Conservation (phyloP, 2,797 vertebrate genomes). For the Arnoldichthys spilopterus region DNA sequence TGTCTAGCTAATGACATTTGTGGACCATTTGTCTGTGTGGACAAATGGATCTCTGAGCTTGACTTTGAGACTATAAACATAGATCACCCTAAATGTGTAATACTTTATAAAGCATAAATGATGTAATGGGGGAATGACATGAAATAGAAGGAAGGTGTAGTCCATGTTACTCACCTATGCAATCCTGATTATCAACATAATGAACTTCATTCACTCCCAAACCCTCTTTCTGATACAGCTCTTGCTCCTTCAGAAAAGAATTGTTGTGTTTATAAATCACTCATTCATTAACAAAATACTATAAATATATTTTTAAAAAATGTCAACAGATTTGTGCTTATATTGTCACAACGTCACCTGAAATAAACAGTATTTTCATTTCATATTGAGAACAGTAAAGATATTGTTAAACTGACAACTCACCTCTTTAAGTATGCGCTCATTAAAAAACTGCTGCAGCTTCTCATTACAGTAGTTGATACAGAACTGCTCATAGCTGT, state of each 20-base stretch:
- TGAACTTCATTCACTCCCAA: conserved; percentile 91
- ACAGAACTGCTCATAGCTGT: conserved; percentile 99
- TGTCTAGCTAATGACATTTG: too few relatives aligned
- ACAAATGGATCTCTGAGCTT: too few relatives aligned
- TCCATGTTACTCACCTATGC: conserved; percentile 80
- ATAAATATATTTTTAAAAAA: neutral
- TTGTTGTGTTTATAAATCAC: neutral
- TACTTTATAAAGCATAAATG: too few relatives aligned
- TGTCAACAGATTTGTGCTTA: neutral
- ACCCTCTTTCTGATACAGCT: conserved; percentile 91
- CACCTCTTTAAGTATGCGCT: conserved; percentile 98
- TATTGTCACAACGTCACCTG: neutral
- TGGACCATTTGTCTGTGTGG: too few relatives aligned
- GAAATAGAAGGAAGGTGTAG: conserved; percentile 9
- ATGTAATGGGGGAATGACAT: conserved; percentile 2
- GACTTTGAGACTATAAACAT: too few relatives aligned
- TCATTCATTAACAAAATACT: neutral
- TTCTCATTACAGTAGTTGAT: conserved; percentile 99
- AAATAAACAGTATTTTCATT: neutral
- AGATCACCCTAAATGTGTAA: too few relatives aligned
- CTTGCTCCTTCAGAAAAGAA: conserved; percentile 81
- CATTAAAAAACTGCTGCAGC: conserved; percentile 99
- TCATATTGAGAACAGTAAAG: neutral
- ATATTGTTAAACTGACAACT: conserved; percentile 49
- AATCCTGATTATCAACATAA: conserved; percentile 93